Conservation (phyloP, 2,888 invertebrate species). For the Podotricha telesiphe region DNA sequence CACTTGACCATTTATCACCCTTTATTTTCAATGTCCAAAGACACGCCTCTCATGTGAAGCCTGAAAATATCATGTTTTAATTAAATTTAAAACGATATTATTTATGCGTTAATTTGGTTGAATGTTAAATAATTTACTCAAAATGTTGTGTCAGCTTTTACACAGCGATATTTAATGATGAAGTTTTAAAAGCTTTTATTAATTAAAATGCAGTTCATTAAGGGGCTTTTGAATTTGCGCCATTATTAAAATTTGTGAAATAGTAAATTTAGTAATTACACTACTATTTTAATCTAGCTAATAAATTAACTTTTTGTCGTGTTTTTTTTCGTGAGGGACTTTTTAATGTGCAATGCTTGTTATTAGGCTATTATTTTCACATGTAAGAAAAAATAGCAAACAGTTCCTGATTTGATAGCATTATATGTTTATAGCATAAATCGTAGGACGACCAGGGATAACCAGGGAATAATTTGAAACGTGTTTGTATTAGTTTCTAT, state of each 20-base stretch:
- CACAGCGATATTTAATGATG: conserved; percentile 11
- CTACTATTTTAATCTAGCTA: conserved; percentile 7
- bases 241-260: conserved; percentile 10
- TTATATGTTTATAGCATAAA: no score
- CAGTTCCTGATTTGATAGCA: no score
- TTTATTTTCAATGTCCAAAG: conserved; percentile 42
- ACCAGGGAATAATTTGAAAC: no score
- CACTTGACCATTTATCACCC: conserved; percentile 47
- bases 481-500: no score
- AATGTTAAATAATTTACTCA: conserved; percentile 1
- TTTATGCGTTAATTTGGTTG: background rate
- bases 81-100: conserved; percentile 12
- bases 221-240: background rate
- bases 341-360: no score
- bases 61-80: conserved; percentile 13
- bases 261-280: conserved; percentile 11
- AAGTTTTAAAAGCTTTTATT: conserved; percentile 12
- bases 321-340: background rate
- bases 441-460: no score
- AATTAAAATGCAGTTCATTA: conserved; percentile 7
- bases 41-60: conserved; percentile 22
- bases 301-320: background rate
- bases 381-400: no score
- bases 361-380: no score
- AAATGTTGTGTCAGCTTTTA: conserved; percentile 1